Evolutionary conservation across 2,888 invertebrate species (phyloP).

Genomic region (Brenthis daphne): DNA sequence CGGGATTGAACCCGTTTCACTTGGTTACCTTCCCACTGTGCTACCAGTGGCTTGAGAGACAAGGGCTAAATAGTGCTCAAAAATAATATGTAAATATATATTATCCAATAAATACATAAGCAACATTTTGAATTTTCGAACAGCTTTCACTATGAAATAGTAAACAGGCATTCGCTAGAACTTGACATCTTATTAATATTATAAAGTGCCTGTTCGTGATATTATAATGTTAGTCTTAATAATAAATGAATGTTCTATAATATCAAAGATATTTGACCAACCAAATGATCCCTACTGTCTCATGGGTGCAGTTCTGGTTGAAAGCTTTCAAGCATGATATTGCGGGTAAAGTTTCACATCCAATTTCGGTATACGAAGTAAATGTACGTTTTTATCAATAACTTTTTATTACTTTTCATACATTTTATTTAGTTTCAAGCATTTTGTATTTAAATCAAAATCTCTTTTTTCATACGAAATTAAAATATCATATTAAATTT

Average conservation of each 20-base stretch:
- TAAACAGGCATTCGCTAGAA: not conserved
- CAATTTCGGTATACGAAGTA: slow-evolving; percentile 1
- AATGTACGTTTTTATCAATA: not conserved
- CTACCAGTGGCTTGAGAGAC: too few relatives aligned
- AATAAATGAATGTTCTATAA: slow-evolving; percentile 3
- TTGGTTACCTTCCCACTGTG: too few relatives aligned
- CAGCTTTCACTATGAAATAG: too few relatives aligned
- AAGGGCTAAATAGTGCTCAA: too few relatives aligned
- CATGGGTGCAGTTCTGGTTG: slow-evolving; percentile 25
- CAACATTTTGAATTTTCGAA: too few relatives aligned
- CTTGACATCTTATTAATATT: not conserved
- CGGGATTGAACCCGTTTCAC: too few relatives aligned
- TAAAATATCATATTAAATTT: too few relatives aligned
- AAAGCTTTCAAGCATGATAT: slow-evolving; percentile 26
- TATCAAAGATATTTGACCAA: slow-evolving; percentile 23
- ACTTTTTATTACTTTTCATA: too few relatives aligned
- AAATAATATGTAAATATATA: too few relatives aligned
- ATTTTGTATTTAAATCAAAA: too few relatives aligned
- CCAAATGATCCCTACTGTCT: slow-evolving; percentile 23
- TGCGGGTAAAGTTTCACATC: slow-evolving; percentile 24
- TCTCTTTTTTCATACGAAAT: too few relatives aligned
- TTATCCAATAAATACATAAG: too few relatives aligned
- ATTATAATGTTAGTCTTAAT: not conserved
- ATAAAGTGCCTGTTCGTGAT: not conserved
- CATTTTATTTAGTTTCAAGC: not conserved